Percentiles rank a stretch among this genome's conserved stretches.
phyloP scores from a whole-genome alignment of 1,140 invertebrate species.

The Drosophila biarmipes region DNA sequence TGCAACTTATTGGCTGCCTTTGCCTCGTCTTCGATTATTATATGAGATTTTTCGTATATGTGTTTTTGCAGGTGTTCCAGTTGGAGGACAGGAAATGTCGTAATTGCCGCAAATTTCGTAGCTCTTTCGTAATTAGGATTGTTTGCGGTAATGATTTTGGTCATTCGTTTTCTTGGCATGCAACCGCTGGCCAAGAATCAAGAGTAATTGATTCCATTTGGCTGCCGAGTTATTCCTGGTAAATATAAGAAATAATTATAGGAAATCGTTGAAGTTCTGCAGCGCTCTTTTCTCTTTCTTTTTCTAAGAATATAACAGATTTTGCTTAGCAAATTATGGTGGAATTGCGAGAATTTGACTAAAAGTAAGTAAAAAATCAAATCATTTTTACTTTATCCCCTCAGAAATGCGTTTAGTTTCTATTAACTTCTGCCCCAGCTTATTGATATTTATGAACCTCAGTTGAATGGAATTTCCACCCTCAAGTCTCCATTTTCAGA shows the following conservation, averaged over 20 bases:
- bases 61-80: slow-evolving; percentile 50
- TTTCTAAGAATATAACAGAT: neutral
- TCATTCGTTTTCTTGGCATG: slow-evolving; percentile 31
- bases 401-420: neutral
- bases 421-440: neutral
- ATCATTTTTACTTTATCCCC: slow-evolving; percentile 14
- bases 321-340: neutral
- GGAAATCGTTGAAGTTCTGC: neutral
- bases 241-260: slow-evolving; percentile 33
- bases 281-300: neutral
- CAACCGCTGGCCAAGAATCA: slow-evolving; percentile 34
- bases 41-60: slow-evolving; percentile 27
- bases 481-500: slow-evolving; percentile 13
- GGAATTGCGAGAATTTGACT: too few species aligned
- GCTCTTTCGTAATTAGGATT: slow-evolving; percentile 58
- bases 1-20: slow-evolving; percentile 31
- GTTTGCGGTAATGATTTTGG: slow-evolving; percentile 52
- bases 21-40: slow-evolving; percentile 45
- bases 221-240: slow-evolving; percentile 10
- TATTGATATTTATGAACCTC: slow-evolving; percentile 15
- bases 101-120: slow-evolving; percentile 67
- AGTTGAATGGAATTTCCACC: slow-evolving; percentile 13
- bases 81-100: slow-evolving; percentile 60
- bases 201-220: slow-evolving; percentile 49
- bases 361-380: too few species aligned